Evolutionary conservation across 2,797 vertebrate genomes (phyloP), one percentile per base, ranked within the genome.

Genomic region (Cacajao melanocephalus): DNA sequence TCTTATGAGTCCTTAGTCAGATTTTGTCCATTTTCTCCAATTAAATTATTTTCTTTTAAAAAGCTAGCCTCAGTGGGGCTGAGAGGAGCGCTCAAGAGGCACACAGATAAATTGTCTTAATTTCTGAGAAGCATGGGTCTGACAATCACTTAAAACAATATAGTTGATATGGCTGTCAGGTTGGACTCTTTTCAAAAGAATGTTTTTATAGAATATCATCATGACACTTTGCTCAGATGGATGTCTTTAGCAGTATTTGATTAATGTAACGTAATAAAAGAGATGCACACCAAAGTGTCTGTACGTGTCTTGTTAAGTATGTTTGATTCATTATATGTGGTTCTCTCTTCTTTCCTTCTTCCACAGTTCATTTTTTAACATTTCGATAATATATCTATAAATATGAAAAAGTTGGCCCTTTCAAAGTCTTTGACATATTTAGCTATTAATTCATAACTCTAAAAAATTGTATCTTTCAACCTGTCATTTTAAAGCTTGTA

Each of bases 201-300:
- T 98, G 98, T 99, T 99, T 99, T 99, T 97, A 97, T 97, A 98
- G 98, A 99, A 98, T 99, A 98, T 99, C 98, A 98, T 98, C 96
- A 98, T 99, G 99, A 99, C 99, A 99, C 98, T 98, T 98, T 3
- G 97, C 98, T 99, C 98, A 98, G 98, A 99, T 98, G 98, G 98
- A 98, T 99, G 98, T 99, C 98, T 99, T 99, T 98, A 99, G 99
- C 99, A 98, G 98, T 98, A 98, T 99, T 99, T 99, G 99, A 99
- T 99, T 99, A 99, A 99, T 99, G 99, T 98, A 99, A 99, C 97
- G 98, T 98, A 99, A 99, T 99, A 99, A 99, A 99, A 99, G 98
- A 98, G 99, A 99, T 98, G 98, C 98, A 98, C 98, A 99, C 99
- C 98, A 98, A 99, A 99, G 99, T 99, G 99, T 99, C 99, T 98